Conservation (phyloP, 1,140 invertebrate genomes). For the Lasioglossum albipes region DNA sequence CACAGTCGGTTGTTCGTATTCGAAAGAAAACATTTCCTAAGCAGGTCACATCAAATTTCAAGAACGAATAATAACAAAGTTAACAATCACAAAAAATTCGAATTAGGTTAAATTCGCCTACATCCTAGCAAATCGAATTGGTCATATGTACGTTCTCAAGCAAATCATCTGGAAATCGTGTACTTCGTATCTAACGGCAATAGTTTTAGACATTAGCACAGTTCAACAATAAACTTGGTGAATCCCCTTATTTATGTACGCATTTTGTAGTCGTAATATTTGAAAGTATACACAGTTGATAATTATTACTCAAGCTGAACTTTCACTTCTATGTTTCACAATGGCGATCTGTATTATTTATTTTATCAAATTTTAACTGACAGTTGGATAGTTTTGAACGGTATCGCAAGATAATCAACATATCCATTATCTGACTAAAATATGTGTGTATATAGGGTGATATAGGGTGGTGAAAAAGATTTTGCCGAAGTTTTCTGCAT, state of each 20-base stretch:
- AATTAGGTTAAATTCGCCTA: constrained; percentile 12
- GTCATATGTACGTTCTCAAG: not conserved
- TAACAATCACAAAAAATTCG: not conserved
- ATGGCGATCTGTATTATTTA: not conserved
- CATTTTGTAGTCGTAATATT: constrained; percentile 1
- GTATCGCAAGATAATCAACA: not conserved
- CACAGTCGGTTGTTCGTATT: not conserved
- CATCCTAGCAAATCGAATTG: not conserved
- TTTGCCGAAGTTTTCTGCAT: too few relatives aligned
- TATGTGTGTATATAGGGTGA: not conserved
- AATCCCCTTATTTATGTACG: constrained; percentile 11
- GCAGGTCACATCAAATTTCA: not conserved
- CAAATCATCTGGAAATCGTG: not conserved
- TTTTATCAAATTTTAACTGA: not conserved
- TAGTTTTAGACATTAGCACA: not conserved
- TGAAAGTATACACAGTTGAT: not conserved
- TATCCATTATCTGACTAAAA: not conserved
- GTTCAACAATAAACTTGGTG: not conserved
- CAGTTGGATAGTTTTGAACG: not conserved
- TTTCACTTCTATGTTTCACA: not conserved
- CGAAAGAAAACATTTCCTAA: not conserved
- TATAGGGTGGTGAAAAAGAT: not conserved
- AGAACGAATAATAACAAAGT: not conserved
- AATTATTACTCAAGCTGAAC: not conserved
- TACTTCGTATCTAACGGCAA: not conserved